These are phyloP conservation scores for Menidia beryllina DNA, from an alignment of 2,113 vertebrate genomes.

Conservation along the genomic window DNA sequence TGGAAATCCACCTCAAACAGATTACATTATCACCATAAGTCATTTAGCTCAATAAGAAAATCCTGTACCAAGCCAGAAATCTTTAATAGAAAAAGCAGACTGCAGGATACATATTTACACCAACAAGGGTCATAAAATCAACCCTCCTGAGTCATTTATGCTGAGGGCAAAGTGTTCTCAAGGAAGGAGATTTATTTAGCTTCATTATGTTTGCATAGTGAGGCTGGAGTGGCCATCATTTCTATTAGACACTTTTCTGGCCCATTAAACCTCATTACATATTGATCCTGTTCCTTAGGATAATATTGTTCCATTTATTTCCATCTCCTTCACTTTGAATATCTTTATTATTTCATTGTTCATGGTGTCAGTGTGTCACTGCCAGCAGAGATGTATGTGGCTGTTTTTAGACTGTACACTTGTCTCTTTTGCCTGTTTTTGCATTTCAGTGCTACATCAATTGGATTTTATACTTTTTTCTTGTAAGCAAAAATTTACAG, in stretches of 20 bases:
- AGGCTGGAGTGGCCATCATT: slow-evolving; percentile 65
- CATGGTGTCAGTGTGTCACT: slow-evolving; percentile 42
- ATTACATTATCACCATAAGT: slow-evolving; percentile 58
- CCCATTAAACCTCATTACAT: slow-evolving; percentile 79
- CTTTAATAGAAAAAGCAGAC: slow-evolving; percentile 66
- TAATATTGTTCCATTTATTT: slow-evolving; percentile 66
- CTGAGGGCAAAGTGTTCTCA: slow-evolving; percentile 67
- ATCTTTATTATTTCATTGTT: slow-evolving; percentile 55
- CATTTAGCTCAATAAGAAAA: slow-evolving; percentile 53
- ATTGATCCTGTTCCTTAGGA: slow-evolving; percentile 70
- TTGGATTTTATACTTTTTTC: slow-evolving; percentile 8
- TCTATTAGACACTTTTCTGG: slow-evolving; percentile 76
- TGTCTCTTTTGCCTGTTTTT: neutral
- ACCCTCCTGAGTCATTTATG: slow-evolving; percentile 65
- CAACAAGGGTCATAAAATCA: slow-evolving; percentile 71
- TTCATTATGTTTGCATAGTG: slow-evolving; percentile 70
- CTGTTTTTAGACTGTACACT: slow-evolving; percentile 14
- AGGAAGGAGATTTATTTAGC: slow-evolving; percentile 68
- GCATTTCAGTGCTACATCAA: neutral
- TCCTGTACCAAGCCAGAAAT: slow-evolving; percentile 41
- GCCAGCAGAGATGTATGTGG: slow-evolving; percentile 27
- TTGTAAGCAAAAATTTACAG: neutral
- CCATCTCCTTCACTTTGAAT: slow-evolving; percentile 53
- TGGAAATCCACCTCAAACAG: slow-evolving; percentile 42
- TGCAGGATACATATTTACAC: slow-evolving; percentile 75